These are phyloP conservation scores for Eulemur rubriventer DNA, from an alignment of 2,797 vertebrate genomes.

Conservation along the genomic window DNA sequence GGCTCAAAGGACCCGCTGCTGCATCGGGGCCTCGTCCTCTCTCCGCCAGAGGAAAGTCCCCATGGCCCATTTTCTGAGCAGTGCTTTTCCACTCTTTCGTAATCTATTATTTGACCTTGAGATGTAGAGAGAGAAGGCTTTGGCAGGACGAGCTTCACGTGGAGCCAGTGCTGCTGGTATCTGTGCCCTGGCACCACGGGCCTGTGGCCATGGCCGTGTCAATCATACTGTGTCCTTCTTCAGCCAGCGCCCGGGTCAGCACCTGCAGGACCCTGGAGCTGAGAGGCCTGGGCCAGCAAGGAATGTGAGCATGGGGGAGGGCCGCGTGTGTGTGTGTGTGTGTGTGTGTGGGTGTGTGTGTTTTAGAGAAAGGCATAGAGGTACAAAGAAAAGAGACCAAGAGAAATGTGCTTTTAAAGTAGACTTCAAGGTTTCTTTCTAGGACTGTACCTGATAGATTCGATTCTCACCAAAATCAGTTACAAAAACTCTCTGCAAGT, in stretches of 20 bases:
- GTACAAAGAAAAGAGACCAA: background rate
- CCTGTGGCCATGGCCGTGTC: background rate
- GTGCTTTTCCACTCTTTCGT: slow-evolving; percentile 83
- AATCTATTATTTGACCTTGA: slow-evolving; percentile 84
- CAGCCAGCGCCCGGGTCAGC: background rate
- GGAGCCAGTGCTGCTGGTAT: slow-evolving; percentile 75
- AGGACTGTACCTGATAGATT: background rate
- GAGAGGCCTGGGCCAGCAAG: background rate
- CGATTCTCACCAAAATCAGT: background rate
- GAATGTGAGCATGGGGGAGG: background rate
- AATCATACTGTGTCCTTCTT: background rate
- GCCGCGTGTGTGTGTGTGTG: background rate
- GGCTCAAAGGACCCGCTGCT: background rate
- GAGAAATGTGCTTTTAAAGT: background rate
- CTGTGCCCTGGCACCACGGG: slow-evolving; percentile 51
- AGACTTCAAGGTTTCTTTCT: background rate
- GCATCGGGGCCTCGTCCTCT: background rate
- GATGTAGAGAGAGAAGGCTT: slow-evolving; percentile 73
- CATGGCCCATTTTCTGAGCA: slow-evolving; percentile 64
- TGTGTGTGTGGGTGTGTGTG: too few relatives aligned
- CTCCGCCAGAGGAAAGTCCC: slow-evolving; percentile 78
- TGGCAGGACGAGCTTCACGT: slow-evolving; percentile 66
- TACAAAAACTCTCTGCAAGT: background rate
- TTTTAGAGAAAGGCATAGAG: background rate
- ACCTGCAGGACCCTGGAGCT: background rate